Percentiles rank a stretch among this genome's conserved stretches.
Evolutionary conservation across 1,140 invertebrate genomes (phyloP).

Genomic region (Sycobia sp.): DNA sequence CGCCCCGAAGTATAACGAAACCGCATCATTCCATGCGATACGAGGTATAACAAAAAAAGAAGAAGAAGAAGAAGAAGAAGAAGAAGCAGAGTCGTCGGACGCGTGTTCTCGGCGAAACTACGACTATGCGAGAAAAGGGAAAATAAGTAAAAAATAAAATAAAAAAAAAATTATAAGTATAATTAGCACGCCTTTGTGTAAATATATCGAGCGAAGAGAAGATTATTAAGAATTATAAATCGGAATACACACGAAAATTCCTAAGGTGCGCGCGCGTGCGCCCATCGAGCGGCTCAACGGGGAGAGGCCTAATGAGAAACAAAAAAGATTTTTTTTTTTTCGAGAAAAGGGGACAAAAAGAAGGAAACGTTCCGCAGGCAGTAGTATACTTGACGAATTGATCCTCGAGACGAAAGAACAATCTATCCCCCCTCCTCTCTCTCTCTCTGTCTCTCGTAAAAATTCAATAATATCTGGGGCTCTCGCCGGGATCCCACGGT

Average conservation of each 20-base stretch:
- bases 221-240: conserved; percentile 20
- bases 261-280: conserved; percentile 14
- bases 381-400: too few species aligned
- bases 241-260: conserved; percentile 14
- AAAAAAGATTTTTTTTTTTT: too few species aligned
- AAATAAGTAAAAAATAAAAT: too few species aligned
- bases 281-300: conserved; percentile 2
- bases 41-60: too few species aligned
- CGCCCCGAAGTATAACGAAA: conserved; percentile 11
- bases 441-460: too few species aligned
- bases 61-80: too few species aligned
- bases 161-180: too few species aligned
- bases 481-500: background rate
- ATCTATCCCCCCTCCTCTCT: too few species aligned
- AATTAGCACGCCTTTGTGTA: conserved; percentile 16
- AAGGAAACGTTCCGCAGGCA: too few species aligned
- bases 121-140: too few species aligned
- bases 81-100: background rate
- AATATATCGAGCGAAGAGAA: conserved; percentile 15
- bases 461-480: background rate
- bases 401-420: too few species aligned
- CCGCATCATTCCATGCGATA: conserved; percentile 28
- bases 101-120: background rate
- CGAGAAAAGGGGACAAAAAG: too few species aligned
- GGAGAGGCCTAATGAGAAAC: conserved; percentile 1